Conservation (phyloP, 2,888 invertebrate species). For the Lymantria monacha region DNA sequence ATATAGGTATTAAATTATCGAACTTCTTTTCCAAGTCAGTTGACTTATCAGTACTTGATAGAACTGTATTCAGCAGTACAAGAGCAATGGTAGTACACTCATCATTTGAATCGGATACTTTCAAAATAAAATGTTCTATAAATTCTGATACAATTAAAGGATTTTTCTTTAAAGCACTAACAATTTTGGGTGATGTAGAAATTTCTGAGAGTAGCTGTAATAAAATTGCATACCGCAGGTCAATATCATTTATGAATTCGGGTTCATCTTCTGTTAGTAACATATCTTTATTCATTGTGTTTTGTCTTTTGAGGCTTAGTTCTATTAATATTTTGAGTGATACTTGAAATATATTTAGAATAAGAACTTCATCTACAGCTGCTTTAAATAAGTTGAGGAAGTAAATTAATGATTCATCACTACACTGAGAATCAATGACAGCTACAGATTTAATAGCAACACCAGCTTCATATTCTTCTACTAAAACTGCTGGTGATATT, state of each 20-base stretch:
- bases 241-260: constrained; percentile 44
- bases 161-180: constrained; percentile 63
- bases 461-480: constrained; percentile 67
- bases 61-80: constrained; percentile 64
- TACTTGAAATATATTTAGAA: constrained; percentile 52
- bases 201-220: constrained; percentile 78
- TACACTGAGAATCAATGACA: constrained; percentile 29
- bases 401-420: constrained; percentile 48
- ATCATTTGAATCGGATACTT: constrained; percentile 42
- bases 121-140: constrained; percentile 66
- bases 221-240: constrained; percentile 67
- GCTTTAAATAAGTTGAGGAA: constrained; percentile 56
- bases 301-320: constrained; percentile 42
- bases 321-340: constrained; percentile 54
- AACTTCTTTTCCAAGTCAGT: constrained; percentile 43
- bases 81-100: constrained; percentile 70
- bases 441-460: constrained; percentile 53
- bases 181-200: constrained; percentile 66
- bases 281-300: constrained; percentile 40
- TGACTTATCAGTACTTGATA: constrained; percentile 49
- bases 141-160: constrained; percentile 72
- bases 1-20: constrained; percentile 48
- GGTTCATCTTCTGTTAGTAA: constrained; percentile 65
- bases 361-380: constrained; percentile 38
- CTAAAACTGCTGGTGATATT: constrained; percentile 22